Conservation (phyloP, 2,888 invertebrate species). For the Troides oblongomaculatus region DNA sequence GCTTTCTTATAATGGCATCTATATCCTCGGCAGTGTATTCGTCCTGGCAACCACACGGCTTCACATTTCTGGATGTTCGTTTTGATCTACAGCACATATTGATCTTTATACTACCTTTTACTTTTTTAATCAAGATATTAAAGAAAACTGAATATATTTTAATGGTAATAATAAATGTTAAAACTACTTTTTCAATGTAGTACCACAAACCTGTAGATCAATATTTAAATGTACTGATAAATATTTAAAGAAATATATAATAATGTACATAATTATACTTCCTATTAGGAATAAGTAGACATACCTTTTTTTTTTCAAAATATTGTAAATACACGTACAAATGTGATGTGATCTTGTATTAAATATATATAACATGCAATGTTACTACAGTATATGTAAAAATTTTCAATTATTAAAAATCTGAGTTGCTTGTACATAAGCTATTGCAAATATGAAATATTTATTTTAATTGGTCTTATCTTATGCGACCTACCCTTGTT, state of each 20-base stretch:
- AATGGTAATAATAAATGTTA: not conserved
- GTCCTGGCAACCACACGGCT: conserved; percentile 41
- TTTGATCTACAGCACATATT: conserved; percentile 26
- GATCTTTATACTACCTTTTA: conserved; percentile 4
- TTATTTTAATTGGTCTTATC: no score
- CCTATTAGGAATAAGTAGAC: no score
- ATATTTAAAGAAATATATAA: not conserved
- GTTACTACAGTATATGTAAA: no score
- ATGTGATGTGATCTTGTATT: no score
- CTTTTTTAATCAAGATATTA: not conserved
- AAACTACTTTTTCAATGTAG: not conserved
- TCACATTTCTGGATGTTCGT: conserved; percentile 4
- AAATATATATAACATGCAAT: no score
- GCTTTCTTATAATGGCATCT: conserved; percentile 46
- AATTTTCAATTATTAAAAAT: no score
- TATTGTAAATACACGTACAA: no score
- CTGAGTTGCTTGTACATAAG: no score
- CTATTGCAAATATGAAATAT: no score
- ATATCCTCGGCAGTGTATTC: conserved; percentile 38
- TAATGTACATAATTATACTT: no score
- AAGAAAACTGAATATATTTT: not conserved
- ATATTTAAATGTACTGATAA: not conserved
- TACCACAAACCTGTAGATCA: not conserved
- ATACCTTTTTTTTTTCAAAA: no score
- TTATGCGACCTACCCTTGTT: no score